Conservation (phyloP, 2,113 vertebrate species). For the Pelvicachromis taeniatus region DNA sequence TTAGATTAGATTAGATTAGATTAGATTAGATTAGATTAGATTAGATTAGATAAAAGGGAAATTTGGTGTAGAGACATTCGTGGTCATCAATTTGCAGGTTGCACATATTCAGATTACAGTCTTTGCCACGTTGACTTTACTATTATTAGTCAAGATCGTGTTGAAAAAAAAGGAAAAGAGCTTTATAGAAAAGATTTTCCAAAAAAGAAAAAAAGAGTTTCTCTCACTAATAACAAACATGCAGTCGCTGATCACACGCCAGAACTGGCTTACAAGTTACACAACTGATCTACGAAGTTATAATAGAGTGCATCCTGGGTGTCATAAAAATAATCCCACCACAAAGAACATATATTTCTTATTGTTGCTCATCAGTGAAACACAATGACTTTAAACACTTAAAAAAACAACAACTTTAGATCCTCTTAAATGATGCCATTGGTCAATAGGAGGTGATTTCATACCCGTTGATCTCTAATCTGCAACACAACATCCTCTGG, state of each 20-base stretch:
- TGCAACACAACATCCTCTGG: not conserved
- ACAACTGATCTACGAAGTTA: constrained; percentile 62
- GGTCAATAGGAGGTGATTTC: not conserved
- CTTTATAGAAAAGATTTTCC: not conserved
- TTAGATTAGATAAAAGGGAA: too few relatives aligned
- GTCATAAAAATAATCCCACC: constrained; percentile 69
- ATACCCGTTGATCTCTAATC: not conserved
- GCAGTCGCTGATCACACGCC: rapidly evolving
- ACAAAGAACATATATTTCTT: not conserved
- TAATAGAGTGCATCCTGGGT: constrained; percentile 24
- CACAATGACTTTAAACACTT: not conserved
- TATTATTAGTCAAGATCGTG: not conserved
- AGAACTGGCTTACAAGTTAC: constrained; percentile 33
- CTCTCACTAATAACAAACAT: not conserved
- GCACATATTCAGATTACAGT: not conserved
- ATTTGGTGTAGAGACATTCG: not conserved
- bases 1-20: not conserved
- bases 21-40: too few relatives aligned
- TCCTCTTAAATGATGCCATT: too few relatives aligned
- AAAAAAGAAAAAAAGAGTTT: not conserved
- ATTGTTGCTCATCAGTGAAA: not conserved
- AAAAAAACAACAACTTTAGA: not conserved
- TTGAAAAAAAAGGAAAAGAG: not conserved
- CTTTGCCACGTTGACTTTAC: not conserved
- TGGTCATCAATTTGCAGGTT: not conserved